Percentiles rank a stretch among this genome's conserved stretches.
These are phyloP conservation scores for Pachycephus smyrnensis DNA, from an alignment of 2,888 invertebrate genomes.

Conservation along the genomic window DNA sequence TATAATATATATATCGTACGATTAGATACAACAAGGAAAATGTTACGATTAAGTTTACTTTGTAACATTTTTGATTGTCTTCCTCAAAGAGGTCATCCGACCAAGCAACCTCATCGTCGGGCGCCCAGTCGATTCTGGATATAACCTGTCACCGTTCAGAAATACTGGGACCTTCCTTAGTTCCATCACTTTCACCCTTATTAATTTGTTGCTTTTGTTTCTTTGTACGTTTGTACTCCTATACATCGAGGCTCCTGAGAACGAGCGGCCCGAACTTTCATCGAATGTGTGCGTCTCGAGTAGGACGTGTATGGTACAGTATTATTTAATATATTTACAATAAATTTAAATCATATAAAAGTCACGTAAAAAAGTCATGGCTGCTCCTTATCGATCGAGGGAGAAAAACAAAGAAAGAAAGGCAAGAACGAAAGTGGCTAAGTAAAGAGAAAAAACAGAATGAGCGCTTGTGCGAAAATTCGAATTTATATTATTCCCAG, in stretches of 20 bases:
- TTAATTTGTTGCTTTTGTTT: background rate
- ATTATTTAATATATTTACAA: background rate
- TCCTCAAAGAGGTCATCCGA: constrained; percentile 55
- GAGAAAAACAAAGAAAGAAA: background rate
- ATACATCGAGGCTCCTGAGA: background rate
- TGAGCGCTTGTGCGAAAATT: background rate
- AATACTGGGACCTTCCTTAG: background rate
- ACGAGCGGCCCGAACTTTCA: background rate
- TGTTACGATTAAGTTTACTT: constrained; percentile 51
- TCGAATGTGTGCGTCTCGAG: background rate
- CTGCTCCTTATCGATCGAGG: background rate
- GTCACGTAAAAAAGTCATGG: background rate
- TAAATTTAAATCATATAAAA: background rate
- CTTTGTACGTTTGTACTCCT: background rate
- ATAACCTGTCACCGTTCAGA: background rate
- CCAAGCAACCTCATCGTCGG: constrained; percentile 1
- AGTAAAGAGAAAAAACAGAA: too few species aligned
- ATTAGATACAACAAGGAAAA: constrained; percentile 65
- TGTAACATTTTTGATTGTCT: constrained; percentile 67
- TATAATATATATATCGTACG: constrained; percentile 43
- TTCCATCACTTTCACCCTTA: background rate
- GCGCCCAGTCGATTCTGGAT: background rate
- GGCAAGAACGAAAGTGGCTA: background rate
- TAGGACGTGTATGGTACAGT: background rate
- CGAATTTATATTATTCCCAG: constrained; percentile 6